These are phyloP conservation scores for Ophion ventricosus DNA, from an alignment of 2,888 invertebrate genomes.

Conservation along the genomic window DNA sequence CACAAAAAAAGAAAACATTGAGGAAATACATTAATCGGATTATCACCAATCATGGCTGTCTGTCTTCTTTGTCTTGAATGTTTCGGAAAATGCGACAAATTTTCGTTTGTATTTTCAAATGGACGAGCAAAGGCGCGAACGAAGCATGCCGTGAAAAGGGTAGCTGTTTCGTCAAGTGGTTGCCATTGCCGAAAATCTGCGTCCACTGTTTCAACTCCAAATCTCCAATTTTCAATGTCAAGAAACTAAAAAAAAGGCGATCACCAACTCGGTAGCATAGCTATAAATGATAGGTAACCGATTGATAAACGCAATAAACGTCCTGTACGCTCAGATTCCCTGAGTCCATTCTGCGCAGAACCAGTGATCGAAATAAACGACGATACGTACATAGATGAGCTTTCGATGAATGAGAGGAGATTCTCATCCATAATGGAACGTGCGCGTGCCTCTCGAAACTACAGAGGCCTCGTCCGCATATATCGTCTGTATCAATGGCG, in stretches of 20 bases:
- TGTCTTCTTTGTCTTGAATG: no score
- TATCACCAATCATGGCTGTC: no score
- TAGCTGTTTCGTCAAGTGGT: conserved; percentile 62
- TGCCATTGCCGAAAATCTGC: conserved; percentile 62
- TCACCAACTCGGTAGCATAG: neutral
- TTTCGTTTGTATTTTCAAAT: neutral
- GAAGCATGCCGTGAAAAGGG: neutral
- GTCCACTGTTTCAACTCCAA: neutral
- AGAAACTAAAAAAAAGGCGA: neutral
- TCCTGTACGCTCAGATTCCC: conserved; percentile 1
- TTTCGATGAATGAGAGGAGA: conserved; percentile 4
- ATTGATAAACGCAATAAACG: neutral
- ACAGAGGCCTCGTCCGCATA: conserved; percentile 25
- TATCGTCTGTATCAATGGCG: conserved; percentile 21
- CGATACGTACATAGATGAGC: neutral
- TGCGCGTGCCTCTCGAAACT: conserved; percentile 32
- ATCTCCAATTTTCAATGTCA: neutral
- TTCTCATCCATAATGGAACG: conserved; percentile 62
- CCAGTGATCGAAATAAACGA: conserved; percentile 57
- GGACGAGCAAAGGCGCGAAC: neutral
- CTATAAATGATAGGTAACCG: neutral
- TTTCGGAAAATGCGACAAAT: neutral
- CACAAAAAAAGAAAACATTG: no score
- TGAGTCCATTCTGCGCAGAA: conserved; percentile 12
- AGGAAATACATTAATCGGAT: no score